Conservation (phyloP, 2,888 invertebrate genomes). For the Metellina segmentata region DNA sequence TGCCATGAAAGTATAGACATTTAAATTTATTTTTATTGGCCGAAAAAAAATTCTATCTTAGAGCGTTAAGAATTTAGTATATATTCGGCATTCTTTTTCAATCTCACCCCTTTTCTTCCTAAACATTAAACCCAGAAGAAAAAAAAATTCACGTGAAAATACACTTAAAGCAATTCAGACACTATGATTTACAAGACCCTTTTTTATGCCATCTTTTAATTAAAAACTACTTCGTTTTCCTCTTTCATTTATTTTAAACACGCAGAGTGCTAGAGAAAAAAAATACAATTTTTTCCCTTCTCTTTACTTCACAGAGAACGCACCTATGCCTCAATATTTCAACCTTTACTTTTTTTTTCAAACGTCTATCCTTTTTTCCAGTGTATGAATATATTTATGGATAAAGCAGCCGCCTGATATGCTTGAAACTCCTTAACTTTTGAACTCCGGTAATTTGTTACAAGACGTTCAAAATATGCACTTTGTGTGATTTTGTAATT, state of each 20-base stretch:
- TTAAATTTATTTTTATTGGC: too few species aligned
- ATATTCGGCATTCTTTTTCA: not conserved
- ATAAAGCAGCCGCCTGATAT: not conserved
- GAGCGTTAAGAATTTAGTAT: too few species aligned
- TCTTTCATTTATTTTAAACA: conserved; percentile 14
- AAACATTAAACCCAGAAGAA: not conserved
- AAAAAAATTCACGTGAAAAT: not conserved
- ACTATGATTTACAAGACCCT: conserved; percentile 13
- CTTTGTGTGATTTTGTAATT: too few species aligned
- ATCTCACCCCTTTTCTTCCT: not conserved
- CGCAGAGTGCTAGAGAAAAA: not conserved
- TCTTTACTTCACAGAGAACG: not conserved
- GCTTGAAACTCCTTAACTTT: not conserved
- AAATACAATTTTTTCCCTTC: not conserved
- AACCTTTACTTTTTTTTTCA: not conserved
- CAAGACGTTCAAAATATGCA: too few species aligned
- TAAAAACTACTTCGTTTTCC: conserved; percentile 3
- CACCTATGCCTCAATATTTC: not conserved
- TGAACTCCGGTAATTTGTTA: not conserved
- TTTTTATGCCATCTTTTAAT: conserved; percentile 19
- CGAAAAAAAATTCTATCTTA: too few species aligned
- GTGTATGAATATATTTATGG: not conserved
- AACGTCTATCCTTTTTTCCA: not conserved
- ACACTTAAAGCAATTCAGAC: conserved; percentile 3
- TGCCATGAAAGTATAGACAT: too few species aligned